phyloP scores from a whole-genome alignment of 2,888 invertebrate genomes.

The Drosophila mercatorum region DNA sequence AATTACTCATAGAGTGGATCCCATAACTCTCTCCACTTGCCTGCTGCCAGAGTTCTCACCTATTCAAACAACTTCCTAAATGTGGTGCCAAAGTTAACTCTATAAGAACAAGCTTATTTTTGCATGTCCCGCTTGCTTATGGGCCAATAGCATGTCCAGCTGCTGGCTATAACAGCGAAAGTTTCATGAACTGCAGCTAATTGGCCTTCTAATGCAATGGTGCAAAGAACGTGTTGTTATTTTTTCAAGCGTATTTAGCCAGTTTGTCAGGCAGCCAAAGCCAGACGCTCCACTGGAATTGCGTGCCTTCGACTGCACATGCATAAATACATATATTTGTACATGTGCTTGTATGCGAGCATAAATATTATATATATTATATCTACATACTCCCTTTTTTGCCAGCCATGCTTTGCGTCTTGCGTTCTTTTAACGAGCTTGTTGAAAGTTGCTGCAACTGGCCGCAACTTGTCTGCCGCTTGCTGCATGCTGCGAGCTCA shows the following conservation, averaged over 20 bases:
- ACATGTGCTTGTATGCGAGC: neutral
- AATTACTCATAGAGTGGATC: no score
- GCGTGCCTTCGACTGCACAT: slow-evolving; percentile 6
- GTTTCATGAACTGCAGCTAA: slow-evolving; percentile 7
- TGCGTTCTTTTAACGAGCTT: slow-evolving; percentile 60
- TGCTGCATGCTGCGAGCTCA: slow-evolving; percentile 52
- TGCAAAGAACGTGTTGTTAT: slow-evolving; percentile 1
- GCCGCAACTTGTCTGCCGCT: slow-evolving; percentile 27
- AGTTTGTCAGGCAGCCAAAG: slow-evolving; percentile 3
- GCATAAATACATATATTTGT: slow-evolving; percentile 18
- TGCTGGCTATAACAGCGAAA: neutral
- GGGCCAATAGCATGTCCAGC: neutral
- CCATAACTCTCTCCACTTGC: neutral
- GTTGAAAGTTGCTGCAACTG: slow-evolving; percentile 51
- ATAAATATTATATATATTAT: slow-evolving; percentile 5
- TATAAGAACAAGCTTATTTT: neutral
- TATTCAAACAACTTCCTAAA: neutral
- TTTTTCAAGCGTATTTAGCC: slow-evolving; percentile 7
- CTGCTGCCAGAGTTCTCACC: neutral
- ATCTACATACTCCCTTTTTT: slow-evolving; percentile 10
- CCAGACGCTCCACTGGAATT: neutral
- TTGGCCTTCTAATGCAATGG: slow-evolving; percentile 9
- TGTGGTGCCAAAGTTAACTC: no score
- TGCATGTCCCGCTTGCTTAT: neutral
- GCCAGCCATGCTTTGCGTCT: slow-evolving; percentile 7